Base-by-base conservation (phyloP, 2,797 vertebrate genomes). In the Chrysocyon brachyurus region DNA sequence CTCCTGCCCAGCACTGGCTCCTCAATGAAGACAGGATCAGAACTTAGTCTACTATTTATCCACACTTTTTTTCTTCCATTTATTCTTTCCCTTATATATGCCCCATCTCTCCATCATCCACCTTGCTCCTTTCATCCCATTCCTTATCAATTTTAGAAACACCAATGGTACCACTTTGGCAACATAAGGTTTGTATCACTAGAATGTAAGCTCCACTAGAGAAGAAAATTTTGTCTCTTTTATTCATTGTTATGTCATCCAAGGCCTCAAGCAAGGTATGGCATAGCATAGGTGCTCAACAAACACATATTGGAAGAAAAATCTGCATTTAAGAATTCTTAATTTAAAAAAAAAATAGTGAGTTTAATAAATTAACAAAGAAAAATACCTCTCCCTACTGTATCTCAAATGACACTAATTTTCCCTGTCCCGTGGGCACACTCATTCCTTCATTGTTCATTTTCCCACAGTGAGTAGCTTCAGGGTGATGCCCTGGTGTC, bases 401-500 rank as follows among this genome's bases (percentile, higher is more conserved):
- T 11, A 0, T 4, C 61, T 24, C 11, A 17, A 61, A 49, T 21
- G 56, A 56, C 28, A 70, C 59, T 68, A 5, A 31, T 75, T 17
- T 77, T 63, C 56, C 36, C 59, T 28, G 24, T 68, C 77, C 24
- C 54, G 12, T 75, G 10, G 49, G 11, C 4, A 56, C 5, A 15
- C 2, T 14, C 14, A 3, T 64, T 36, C 28, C 24, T 63, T n/a
- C 57, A 64, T 6, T 57, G 2, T 73, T n/a, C 0, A 5, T 94
- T 40, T 68, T 61, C 17, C 78, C 87, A 15, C 12, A n/a, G 17
- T 46, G 49, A 85, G 77, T 90, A 73, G 66, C 49, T 93, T 87
- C 90, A 64, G 93, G 88, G 95, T 97, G 87, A 89, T 63, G 54
- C n/a, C 49, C 85, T 90, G 46, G 36, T 82, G 68, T 52, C 28